These are phyloP conservation scores for Hyperoodon ampullatus DNA, from an alignment of 2,113 vertebrate genomes.

Conservation along the genomic window DNA sequence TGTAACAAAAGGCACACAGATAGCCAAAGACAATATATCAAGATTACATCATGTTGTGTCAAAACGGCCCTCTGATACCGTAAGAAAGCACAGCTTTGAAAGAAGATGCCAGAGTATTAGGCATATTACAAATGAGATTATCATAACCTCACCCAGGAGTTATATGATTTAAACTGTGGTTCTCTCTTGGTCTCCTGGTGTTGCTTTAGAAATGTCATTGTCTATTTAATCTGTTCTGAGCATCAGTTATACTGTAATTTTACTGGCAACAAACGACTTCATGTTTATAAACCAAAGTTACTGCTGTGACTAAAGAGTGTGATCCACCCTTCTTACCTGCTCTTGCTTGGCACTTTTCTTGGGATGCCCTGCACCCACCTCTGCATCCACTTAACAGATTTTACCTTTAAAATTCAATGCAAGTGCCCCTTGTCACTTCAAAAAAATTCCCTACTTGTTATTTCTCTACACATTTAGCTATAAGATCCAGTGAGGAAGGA, in stretches of 20 bases:
- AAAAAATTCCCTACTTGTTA: neutral
- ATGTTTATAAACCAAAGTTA: neutral
- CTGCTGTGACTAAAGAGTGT: neutral
- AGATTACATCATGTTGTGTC: slow-evolving; percentile 34
- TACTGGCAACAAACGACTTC: neutral
- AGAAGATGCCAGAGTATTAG: neutral
- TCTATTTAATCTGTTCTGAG: slow-evolving; percentile 8
- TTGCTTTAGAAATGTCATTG: neutral
- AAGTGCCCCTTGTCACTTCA: neutral
- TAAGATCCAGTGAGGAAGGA: neutral
- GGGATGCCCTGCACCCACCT: neutral
- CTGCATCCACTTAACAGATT: neutral
- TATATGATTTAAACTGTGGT: neutral
- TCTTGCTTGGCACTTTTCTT: neutral
- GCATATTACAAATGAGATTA: neutral
- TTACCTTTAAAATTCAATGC: neutral
- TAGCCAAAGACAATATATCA: slow-evolving; percentile 25
- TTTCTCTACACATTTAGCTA: too few relatives aligned
- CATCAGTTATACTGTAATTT: neutral
- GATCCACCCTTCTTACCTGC: neutral
- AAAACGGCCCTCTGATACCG: neutral
- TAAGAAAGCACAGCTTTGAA: neutral
- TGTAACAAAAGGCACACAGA: neutral
- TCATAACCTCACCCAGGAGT: neutral
- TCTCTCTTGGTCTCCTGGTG: neutral